A percentile compares a stretch with the other conserved stretches of the same genome.
phyloP scores from a whole-genome alignment of 2,113 vertebrate species.

The Microcebus ravelobensis region DNA sequence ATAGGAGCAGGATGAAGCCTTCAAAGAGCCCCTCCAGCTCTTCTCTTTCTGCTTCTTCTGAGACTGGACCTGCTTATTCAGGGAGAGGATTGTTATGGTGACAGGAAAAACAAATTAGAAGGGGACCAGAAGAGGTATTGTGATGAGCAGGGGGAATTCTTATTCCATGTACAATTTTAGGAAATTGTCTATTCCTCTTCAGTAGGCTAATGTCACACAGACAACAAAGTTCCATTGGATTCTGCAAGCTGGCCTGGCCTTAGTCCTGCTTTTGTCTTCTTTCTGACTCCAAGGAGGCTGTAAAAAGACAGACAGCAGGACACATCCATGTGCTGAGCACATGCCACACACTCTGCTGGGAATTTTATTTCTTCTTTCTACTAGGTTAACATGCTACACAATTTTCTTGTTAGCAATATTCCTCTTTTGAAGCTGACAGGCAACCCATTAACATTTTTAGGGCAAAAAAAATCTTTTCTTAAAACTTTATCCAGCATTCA shows the following conservation, averaged over 20 bases:
- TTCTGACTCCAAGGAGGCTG: neutral
- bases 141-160: neutral
- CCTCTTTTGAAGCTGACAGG: slow-evolving; percentile 52
- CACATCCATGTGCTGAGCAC: neutral
- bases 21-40: neutral
- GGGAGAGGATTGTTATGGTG: neutral
- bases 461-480: slow-evolving; percentile 6
- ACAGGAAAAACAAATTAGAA: neutral
- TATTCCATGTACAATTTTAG: neutral
- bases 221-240: neutral
- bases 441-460: slow-evolving; percentile 45
- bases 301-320: neutral
- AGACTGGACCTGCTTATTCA: neutral
- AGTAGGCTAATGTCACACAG: neutral
- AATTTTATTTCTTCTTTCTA: neutral
- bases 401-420: neutral
- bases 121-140: neutral
- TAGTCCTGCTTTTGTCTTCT: neutral
- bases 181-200: neutral
- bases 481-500: slow-evolving; percentile 59
- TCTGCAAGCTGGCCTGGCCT: neutral
- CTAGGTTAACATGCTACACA: neutral
- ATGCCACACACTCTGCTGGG: neutral
- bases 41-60: neutral
- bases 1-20: neutral